A percentile compares a stretch with the other conserved stretches of the same genome.
Conservation (phyloP, 2,888 invertebrate species). For the Amorpha juglandis region DNA sequence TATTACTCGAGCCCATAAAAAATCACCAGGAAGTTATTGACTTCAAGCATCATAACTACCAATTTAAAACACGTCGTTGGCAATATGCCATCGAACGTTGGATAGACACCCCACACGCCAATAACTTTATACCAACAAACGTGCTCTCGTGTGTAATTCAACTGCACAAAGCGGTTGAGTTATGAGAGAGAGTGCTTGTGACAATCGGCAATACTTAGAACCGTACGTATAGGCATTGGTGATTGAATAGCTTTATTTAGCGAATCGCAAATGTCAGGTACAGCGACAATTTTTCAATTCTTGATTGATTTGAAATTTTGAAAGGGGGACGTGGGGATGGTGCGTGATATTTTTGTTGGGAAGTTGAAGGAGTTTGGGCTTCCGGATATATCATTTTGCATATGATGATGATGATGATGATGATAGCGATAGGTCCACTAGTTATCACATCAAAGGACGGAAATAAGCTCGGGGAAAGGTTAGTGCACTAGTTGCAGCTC, state of each 20-base stretch:
- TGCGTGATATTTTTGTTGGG: too few relatives aligned
- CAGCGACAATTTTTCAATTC: not conserved
- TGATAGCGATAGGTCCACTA: too few relatives aligned
- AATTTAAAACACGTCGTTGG: not conserved
- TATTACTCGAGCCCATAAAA: too few relatives aligned
- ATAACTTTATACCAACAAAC: constrained; percentile 38
- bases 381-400: too few relatives aligned
- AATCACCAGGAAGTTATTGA: too few relatives aligned
- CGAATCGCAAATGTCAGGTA: not conserved
- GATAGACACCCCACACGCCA: constrained; percentile 26
- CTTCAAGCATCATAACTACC: not conserved
- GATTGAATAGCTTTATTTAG: constrained; percentile 23
- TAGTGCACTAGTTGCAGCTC: too few relatives aligned
- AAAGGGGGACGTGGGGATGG: too few relatives aligned
- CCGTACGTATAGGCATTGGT: constrained; percentile 26
- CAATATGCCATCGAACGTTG: not conserved
- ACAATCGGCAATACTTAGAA: constrained; percentile 47
- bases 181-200: constrained; percentile 52
- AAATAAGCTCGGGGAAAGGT: too few relatives aligned
- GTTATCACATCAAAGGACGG: too few relatives aligned
- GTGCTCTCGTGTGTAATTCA: constrained; percentile 39
- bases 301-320: not conserved
- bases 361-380: too few relatives aligned
- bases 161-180: constrained; percentile 53
- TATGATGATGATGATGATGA: too few relatives aligned